A percentile compares a stretch with the other conserved stretches of the same genome.
These are phyloP conservation scores for Melanotaenia nigrans DNA, from an alignment of 2,797 vertebrate genomes.

Conservation along the genomic window DNA sequence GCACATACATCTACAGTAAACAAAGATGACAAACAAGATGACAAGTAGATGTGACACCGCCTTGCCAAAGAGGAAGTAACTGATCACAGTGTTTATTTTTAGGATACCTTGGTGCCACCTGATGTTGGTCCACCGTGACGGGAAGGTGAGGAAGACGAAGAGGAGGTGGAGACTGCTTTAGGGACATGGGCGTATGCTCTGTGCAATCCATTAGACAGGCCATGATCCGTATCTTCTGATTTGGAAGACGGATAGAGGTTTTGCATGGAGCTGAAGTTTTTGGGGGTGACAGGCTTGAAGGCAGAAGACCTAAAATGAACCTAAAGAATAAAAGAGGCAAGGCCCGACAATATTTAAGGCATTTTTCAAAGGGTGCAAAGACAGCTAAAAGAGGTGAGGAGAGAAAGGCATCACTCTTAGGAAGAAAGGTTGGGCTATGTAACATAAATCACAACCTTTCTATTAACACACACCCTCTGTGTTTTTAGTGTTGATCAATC, in stretches of 20 bases:
- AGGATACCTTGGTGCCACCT: conserved; percentile 65
- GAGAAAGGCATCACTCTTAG: neutral
- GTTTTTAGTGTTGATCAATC: conserved; percentile 56
- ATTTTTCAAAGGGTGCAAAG: neutral
- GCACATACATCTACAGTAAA: neutral
- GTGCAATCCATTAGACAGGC: conserved; percentile 84
- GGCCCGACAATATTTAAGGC: neutral
- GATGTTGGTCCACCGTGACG: conserved; percentile 78
- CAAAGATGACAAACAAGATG: no score
- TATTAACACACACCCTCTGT: conserved; percentile 49
- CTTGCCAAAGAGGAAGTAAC: neutral
- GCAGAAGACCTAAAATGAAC: conserved; percentile 91
- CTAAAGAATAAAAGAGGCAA: conserved; percentile 65
- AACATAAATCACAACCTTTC: conserved; percentile 47
- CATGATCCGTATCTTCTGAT: conserved; percentile 88
- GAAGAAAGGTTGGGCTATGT: conserved; percentile 4
- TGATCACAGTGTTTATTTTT: neutral
- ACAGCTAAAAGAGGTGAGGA: neutral
- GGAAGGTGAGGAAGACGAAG: conserved; percentile 87
- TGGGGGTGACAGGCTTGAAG: conserved; percentile 90
- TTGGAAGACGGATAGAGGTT: conserved; percentile 90
- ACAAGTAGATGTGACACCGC: neutral
- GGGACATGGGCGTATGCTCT: conserved; percentile 74
- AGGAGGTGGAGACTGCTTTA: conserved; percentile 88
- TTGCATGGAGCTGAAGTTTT: conserved; percentile 95